Evolutionary conservation across 2,888 invertebrate species (phyloP).

Genomic region (Heliconius cydno): DNA sequence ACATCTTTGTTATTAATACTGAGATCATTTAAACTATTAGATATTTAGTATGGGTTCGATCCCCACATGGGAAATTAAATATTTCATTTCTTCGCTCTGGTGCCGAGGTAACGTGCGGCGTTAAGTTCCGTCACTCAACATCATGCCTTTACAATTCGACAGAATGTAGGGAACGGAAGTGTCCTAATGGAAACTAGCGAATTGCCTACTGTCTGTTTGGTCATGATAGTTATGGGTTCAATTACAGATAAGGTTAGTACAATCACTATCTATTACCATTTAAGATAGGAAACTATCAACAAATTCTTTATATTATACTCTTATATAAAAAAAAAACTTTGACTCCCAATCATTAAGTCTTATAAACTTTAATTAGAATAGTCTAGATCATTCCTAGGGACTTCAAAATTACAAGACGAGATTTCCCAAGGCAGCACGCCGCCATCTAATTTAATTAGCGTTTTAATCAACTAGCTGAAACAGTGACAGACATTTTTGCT

Average conservation of each 20-base stretch:
- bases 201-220: too few relatives aligned
- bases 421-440: slow-evolving; percentile 72
- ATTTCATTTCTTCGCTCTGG: too few relatives aligned
- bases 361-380: slow-evolving; percentile 1
- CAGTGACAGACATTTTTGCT: slow-evolving; percentile 40
- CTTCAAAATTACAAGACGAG: slow-evolving; percentile 50
- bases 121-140: too few relatives aligned
- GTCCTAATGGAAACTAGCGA: too few relatives aligned
- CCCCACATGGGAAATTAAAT: too few relatives aligned
- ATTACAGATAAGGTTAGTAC: not conserved
- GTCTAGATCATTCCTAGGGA: slow-evolving; percentile 12
- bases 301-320: not conserved
- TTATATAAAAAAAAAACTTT: not conserved
- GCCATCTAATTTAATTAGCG: slow-evolving; percentile 74
- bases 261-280: not conserved
- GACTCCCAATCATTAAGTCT: not conserved
- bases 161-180: too few relatives aligned
- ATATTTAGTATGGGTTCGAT: too few relatives aligned
- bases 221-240: not conserved
- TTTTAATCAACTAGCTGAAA: slow-evolving; percentile 72
- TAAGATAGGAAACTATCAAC: not conserved
- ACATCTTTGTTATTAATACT: not conserved
- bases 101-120: too few relatives aligned
- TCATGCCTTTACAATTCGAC: too few relatives aligned
- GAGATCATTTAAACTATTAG: too few relatives aligned